These are phyloP conservation scores for Rhincodon typus DNA, from an alignment of 2,797 vertebrate genomes.

Conservation along the genomic window DNA sequence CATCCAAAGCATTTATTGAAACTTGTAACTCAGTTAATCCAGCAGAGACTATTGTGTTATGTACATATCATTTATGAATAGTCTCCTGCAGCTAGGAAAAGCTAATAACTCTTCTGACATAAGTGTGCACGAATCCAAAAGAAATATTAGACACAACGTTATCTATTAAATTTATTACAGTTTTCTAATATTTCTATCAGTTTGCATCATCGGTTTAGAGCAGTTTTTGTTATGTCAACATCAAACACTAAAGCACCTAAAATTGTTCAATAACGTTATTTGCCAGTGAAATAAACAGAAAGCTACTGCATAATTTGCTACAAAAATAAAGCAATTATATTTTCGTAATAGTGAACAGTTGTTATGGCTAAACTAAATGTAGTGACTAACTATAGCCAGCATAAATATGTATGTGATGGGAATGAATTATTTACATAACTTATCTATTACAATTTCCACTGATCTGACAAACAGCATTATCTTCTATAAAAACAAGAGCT, in stretches of 20 bases:
- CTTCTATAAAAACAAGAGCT: not conserved
- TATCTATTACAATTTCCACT: not conserved
- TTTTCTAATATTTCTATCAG: not conserved
- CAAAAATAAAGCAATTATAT: not conserved
- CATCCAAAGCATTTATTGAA: not conserved
- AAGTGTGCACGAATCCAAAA: not conserved
- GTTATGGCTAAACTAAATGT: not conserved
- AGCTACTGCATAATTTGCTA: not conserved
- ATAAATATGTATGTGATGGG: not conserved
- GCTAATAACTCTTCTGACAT: not conserved
- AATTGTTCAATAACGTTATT: not conserved
- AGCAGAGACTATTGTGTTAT: not conserved
- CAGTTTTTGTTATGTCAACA: not conserved
- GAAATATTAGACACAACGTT: not conserved
- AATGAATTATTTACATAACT: not conserved
- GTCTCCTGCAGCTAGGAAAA: not conserved
- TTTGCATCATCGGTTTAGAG: not conserved
- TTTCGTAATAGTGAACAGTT: not conserved
- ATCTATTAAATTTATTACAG: not conserved
- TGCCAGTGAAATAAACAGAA: conserved; percentile 4
- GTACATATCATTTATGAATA: not conserved
- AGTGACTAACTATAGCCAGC: not conserved
- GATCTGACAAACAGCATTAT: not conserved
- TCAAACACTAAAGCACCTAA: not conserved
- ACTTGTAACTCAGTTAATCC: not conserved